Conservation (phyloP, 2,797 vertebrate genomes). For the Synaphobranchus kaupii region DNA sequence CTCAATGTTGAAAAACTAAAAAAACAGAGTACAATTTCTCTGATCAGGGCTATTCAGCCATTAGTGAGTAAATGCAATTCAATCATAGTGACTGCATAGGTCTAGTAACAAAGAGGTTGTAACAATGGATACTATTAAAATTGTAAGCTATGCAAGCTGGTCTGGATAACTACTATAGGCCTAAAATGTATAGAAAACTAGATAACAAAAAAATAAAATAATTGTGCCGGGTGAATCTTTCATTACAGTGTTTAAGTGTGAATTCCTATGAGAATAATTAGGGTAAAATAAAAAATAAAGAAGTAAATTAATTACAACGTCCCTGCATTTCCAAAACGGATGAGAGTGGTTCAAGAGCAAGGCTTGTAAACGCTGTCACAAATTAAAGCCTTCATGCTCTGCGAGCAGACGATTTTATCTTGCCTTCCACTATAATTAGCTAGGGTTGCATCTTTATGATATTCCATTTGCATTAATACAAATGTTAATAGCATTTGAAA, state of each 20-base stretch:
- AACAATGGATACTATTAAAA: too few species aligned
- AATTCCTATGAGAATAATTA: neutral
- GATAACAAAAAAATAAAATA: neutral
- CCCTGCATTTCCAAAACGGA: neutral
- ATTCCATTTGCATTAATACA: neutral
- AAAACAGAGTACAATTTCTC: slow-evolving; percentile 27
- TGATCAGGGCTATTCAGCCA: neutral
- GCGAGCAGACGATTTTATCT: neutral
- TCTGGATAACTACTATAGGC: neutral
- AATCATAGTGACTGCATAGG: neutral
- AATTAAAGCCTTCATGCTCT: neutral
- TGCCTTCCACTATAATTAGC: neutral
- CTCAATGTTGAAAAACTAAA: slow-evolving; percentile 45
- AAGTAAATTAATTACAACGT: neutral
- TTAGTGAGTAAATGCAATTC: neutral
- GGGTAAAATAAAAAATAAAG: neutral
- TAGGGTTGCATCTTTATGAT: neutral
- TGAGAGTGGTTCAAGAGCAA: neutral
- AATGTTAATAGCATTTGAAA: neutral
- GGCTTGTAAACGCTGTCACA: neutral
- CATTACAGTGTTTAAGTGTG: neutral
- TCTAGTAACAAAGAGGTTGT: too few species aligned
- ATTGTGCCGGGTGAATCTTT: neutral
- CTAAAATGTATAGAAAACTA: neutral
- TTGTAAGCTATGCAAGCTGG: too few species aligned